Percentiles rank a stretch among this genome's conserved stretches.
Conservation (phyloP, 2,888 invertebrate genomes). For the Ectemnius cavifrons region DNA sequence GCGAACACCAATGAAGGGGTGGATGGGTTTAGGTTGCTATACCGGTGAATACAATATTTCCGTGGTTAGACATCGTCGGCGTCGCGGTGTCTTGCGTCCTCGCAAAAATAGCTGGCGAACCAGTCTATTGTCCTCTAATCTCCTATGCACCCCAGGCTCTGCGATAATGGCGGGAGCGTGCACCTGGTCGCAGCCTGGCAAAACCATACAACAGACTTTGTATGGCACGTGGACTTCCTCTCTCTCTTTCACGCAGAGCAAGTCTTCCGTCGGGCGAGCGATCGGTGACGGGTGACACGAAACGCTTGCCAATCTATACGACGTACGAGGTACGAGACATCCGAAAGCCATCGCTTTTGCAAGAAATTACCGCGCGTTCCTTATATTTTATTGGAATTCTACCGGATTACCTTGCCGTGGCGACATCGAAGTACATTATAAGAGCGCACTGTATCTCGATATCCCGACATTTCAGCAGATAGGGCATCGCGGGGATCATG, state of each 20-base stretch:
- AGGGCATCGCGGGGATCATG: too few relatives aligned
- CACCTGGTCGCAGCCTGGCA: constrained; percentile 46
- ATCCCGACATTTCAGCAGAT: too few relatives aligned
- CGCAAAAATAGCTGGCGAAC: constrained; percentile 26
- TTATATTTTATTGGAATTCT: too few relatives aligned
- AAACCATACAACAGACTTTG: constrained; percentile 23
- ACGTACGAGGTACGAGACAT: too few relatives aligned
- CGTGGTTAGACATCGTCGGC: constrained; percentile 24
- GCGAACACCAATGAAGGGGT: neutral
- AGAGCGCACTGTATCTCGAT: too few relatives aligned
- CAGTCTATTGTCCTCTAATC: constrained; percentile 51
- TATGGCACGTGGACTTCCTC: constrained; percentile 17
- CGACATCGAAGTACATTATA: too few relatives aligned
- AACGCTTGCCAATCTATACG: constrained; percentile 57
- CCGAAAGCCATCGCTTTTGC: too few relatives aligned
- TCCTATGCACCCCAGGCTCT: constrained; percentile 53
- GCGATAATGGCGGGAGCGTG: constrained; percentile 60
- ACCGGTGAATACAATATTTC: constrained; percentile 28
- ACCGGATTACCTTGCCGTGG: too few relatives aligned
- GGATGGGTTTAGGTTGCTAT: too few relatives aligned
- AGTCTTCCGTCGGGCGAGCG: constrained; percentile 17
- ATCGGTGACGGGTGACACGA: constrained; percentile 19
- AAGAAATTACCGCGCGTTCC: too few relatives aligned
- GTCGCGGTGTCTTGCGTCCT: constrained; percentile 29
- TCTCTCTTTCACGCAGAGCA: neutral